Conservation (phyloP, 2,888 invertebrate genomes). For the Meghimatium bilineatum region DNA sequence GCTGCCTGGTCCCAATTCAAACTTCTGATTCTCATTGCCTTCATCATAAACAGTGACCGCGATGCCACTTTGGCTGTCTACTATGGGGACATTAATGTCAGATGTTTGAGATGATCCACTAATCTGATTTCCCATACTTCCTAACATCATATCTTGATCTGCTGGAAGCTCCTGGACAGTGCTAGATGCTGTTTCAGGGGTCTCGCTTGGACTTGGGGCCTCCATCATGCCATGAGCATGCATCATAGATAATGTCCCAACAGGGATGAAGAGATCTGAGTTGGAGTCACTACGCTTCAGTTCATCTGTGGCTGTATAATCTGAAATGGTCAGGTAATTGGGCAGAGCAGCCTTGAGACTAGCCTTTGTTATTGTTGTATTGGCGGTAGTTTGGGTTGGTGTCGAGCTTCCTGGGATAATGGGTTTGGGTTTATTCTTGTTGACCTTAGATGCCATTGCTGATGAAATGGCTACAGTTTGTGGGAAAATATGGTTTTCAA, state of each 20-base stretch:
- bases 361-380: conserved; percentile 38
- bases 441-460: conserved; percentile 20
- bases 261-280: conserved; percentile 54
- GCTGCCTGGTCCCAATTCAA: conserved; percentile 53
- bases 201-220: conserved; percentile 48
- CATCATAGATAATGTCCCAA: conserved; percentile 50
- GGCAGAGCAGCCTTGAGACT: conserved; percentile 52
- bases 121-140: conserved; percentile 20
- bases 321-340: conserved; percentile 53
- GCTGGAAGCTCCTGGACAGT: conserved; percentile 49
- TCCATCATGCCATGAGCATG: conserved; percentile 47
- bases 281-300: conserved; percentile 52
- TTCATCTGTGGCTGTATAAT: conserved; percentile 52
- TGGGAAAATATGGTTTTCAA: conserved; percentile 48
- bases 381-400: conserved; percentile 24
- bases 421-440: conserved; percentile 45
- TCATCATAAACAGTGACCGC: conserved; percentile 53
- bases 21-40: conserved; percentile 49
- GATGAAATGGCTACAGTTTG: conserved; percentile 29
- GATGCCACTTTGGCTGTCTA: conserved; percentile 52
- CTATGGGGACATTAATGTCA: conserved; percentile 48
- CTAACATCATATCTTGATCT: conserved; percentile 48
- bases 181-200: conserved; percentile 50
- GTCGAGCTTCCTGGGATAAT: conserved; percentile 39
- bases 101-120: conserved; percentile 19